Evolutionary conservation across 2,113 vertebrate species (phyloP).

Genomic region (Apus apus): DNA sequence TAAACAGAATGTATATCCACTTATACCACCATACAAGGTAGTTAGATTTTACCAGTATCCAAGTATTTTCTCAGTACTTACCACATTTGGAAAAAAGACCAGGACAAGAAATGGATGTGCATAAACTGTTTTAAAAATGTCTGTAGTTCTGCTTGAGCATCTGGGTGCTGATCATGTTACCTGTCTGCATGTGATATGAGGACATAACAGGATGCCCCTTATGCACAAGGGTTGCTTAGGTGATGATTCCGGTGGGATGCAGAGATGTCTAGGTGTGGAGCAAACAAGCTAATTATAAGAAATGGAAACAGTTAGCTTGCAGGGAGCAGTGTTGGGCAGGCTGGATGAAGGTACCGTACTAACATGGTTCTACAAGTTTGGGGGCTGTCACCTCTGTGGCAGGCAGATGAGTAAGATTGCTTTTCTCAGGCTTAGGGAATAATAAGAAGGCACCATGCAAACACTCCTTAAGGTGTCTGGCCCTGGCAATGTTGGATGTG

Average conservation of each 20-base stretch:
- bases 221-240: background rate
- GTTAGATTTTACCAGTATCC: background rate
- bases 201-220: fast-evolving
- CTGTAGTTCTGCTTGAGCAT: background rate
- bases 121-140: background rate
- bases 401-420: background rate
- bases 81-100: background rate
- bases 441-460: background rate
- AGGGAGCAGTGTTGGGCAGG: background rate
- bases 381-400: fast-evolving
- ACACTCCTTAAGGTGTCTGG: background rate
- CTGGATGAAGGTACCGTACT: background rate
- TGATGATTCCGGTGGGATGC: fast-evolving
- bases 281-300: background rate
- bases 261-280: background rate
- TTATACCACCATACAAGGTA: background rate
- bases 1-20: background rate
- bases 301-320: background rate
- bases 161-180: background rate
- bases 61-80: background rate
- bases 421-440: background rate
- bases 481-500: background rate
- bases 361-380: background rate
- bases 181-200: background rate
- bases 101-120: background rate